Evolutionary conservation across 1,140 invertebrate genomes (phyloP).

Genomic region (Drosophila ercepeae): DNA sequence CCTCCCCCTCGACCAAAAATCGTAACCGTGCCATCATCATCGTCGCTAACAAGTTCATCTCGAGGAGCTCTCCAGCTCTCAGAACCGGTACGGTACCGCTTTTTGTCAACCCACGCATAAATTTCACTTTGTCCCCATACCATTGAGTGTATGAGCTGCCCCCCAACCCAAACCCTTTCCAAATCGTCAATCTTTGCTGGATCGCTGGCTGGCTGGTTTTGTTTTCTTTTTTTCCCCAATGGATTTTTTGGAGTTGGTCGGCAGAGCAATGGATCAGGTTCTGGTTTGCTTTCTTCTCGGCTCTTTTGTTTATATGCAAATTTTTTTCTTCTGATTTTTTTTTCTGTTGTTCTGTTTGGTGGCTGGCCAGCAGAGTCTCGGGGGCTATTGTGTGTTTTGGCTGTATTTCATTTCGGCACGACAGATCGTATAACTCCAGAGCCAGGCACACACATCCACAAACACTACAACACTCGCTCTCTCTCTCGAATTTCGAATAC

Average conservation of each 20-base stretch:
- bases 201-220: constrained; percentile 20
- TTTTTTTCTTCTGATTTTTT: constrained; percentile 39
- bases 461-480: constrained; percentile 27
- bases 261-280: constrained; percentile 53
- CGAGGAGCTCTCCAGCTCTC: constrained; percentile 23
- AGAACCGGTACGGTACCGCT: constrained; percentile 57
- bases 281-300: constrained; percentile 41
- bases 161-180: not conserved
- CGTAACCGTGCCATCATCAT: too few species aligned
- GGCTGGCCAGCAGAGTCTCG: constrained; percentile 35
- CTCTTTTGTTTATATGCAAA: constrained; percentile 81
- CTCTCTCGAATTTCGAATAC: constrained; percentile 37
- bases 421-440: constrained; percentile 50
- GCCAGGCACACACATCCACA: constrained; percentile 15
- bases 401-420: constrained; percentile 70
- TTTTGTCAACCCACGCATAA: constrained; percentile 80
- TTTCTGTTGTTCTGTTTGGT: constrained; percentile 57
- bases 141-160: not conserved
- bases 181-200: constrained; percentile 12
- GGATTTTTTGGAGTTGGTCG: constrained; percentile 4
- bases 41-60: constrained; percentile 34
- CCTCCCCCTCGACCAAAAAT: constrained; percentile 27
- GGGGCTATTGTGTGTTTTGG: constrained; percentile 41
- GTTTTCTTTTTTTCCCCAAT: constrained; percentile 6
- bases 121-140: constrained; percentile 68